Conservation (phyloP, 2,797 vertebrate species). For the Acrocephalus scirpaceus region DNA sequence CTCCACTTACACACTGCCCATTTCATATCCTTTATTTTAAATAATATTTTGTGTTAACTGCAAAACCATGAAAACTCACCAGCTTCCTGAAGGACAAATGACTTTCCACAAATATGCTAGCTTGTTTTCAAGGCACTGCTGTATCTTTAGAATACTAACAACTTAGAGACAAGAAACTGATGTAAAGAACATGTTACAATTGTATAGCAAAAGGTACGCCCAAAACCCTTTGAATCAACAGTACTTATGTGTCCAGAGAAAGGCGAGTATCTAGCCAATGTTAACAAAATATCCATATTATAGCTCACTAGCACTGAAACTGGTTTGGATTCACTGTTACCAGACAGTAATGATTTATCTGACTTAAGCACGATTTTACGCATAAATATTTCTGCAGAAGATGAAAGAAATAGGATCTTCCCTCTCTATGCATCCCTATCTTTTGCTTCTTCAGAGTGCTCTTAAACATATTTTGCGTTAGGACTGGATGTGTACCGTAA, state of each 20-base stretch:
- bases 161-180: not conserved
- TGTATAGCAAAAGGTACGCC: not conserved
- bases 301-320: not conserved
- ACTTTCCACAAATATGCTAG: not conserved
- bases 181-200: not conserved
- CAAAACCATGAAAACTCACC: constrained; percentile 5
- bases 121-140: constrained; percentile 30
- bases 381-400: not conserved
- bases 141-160: constrained; percentile 16
- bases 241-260: not conserved
- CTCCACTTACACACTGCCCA: not conserved
- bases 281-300: not conserved
- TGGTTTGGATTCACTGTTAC: not conserved
- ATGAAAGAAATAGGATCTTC: not conserved
- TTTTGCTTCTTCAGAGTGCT: not conserved
- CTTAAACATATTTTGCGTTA: not conserved
- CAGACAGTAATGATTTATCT: not conserved
- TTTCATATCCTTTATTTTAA: constrained; percentile 48
- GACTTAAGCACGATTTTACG: not conserved
- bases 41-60: constrained; percentile 43
- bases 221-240: not conserved
- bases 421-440: not conserved
- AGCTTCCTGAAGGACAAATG: constrained; percentile 17
- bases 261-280: not conserved
- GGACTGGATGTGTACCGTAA: not conserved